Base-by-base conservation (phyloP, 2,797 vertebrate species). In the Prionace glauca region DNA sequence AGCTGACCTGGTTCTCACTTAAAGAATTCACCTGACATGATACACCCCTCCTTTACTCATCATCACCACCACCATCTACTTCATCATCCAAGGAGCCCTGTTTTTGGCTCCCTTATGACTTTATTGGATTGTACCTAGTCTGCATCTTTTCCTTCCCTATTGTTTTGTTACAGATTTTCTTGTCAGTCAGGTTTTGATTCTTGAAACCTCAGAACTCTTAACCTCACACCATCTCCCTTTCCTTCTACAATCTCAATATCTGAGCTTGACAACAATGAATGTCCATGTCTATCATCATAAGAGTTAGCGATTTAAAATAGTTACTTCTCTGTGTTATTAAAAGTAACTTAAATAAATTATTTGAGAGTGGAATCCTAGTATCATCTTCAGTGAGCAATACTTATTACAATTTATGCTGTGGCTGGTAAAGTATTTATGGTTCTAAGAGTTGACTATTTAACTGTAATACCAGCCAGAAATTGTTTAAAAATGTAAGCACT, bases 401-500 rank as follows among this genome's bases (percentile, higher is more conserved):
- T 72, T 36, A 50, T 2, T 22, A 5, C 79, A 67, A 84, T 1
- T 16, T 71, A 88, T 4, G 11, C 62, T 18, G 3, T 94, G 36
- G 65, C 79, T 65, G 69, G 94, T 81, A 91, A 67, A 92, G 62
- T 92, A 10, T 11, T 69, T 74, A 69, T 60, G n/a, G 26, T 26
- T n/a, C 84, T 65, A 96, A 56, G 95, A 87, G 95, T 95, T 95
- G 96, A n/a, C 96, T 36, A 95, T 96, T 79, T 96, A 94, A n/a
- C 96, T 16, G 50, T 92, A 50, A 69, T n/a, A 10, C 36, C 0
- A 95, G 90, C 84, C 96, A 50, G 29, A 36, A 81, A 24, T 9
- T 36, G 1, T 65, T 93, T 65, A n/a, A 20, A 56, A 56, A 56
- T 4, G 50, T 84, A 67, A 65, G 14, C 87, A 65, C n/a, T 77